These are phyloP conservation scores for Neomorphus geoffroyi DNA, from an alignment of 2,797 vertebrate species.

Conservation along the genomic window DNA sequence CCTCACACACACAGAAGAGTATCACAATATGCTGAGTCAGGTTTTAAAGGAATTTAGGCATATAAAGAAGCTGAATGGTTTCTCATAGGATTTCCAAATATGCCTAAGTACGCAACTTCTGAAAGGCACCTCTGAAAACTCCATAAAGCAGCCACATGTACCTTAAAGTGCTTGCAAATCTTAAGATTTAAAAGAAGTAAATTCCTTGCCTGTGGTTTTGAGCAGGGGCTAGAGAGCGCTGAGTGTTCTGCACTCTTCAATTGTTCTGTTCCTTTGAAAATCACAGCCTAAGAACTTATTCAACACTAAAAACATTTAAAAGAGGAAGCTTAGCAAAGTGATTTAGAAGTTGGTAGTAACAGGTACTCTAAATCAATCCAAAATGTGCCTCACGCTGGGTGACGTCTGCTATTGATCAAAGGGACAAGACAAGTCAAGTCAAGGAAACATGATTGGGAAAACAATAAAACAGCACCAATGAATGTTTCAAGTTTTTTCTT, in stretches of 20 bases:
- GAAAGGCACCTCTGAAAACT: neutral
- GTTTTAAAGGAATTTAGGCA: conserved; percentile 30
- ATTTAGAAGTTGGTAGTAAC: conserved; percentile 36
- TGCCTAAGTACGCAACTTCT: neutral
- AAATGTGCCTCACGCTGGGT: conserved; percentile 18
- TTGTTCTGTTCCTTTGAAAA: neutral
- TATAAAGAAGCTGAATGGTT: neutral
- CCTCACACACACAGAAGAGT: neutral
- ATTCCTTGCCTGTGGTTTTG: neutral
- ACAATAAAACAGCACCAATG: conserved; percentile 32
- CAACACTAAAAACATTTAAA: neutral
- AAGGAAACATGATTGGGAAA: conserved; percentile 51
- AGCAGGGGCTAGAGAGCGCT: neutral
- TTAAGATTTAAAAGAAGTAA: neutral
- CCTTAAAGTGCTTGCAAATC: neutral
- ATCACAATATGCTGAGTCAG: conserved; percentile 35
- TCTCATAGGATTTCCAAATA: conserved; percentile 36
- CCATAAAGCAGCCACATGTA: neutral
- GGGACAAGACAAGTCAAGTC: conserved; percentile 27
- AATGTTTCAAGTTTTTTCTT: conserved; percentile 32
- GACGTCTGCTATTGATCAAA: conserved; percentile 41
- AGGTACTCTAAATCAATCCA: conserved; percentile 44
- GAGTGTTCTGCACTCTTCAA: neutral
- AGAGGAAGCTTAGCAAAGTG: neutral
- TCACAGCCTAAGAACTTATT: neutral